These are phyloP conservation scores for Poicephalus gulielmi DNA, from an alignment of 2,113 vertebrate species.

Conservation along the genomic window DNA sequence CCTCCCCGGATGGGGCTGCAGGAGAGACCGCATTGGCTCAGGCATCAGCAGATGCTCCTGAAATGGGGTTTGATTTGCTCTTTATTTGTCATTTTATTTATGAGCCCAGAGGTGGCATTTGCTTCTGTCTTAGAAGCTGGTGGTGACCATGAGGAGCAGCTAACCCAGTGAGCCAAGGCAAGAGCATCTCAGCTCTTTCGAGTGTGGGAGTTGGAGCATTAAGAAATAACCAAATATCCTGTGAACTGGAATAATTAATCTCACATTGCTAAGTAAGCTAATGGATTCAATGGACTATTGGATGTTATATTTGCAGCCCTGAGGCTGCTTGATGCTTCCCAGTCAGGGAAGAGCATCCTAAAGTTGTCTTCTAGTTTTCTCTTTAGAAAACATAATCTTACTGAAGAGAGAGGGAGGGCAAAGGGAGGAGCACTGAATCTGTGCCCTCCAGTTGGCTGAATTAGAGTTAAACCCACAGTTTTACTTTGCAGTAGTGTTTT, in stretches of 20 bases:
- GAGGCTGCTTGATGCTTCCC: background rate
- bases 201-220: background rate
- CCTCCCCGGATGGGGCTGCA: background rate
- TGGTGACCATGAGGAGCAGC: background rate
- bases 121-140: background rate
- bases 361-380: background rate
- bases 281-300: conserved; percentile 22
- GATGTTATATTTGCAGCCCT: conserved; percentile 2
- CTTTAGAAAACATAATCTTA: background rate
- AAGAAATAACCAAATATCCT: background rate
- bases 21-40: rapidly evolving
- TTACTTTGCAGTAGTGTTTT: background rate
- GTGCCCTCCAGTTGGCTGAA: background rate
- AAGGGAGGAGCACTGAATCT: background rate
- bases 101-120: background rate
- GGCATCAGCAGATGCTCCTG: background rate
- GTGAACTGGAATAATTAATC: conserved; percentile 44
- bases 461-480: background rate
- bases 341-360: background rate
- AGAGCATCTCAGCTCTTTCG: background rate
- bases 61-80: background rate
- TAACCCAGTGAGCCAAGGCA: background rate
- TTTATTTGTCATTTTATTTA: background rate
- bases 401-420: background rate
- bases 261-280: conserved; percentile 35